Conservation (phyloP, 2,113 vertebrate genomes). For the Bagarius yarrelli region DNA sequence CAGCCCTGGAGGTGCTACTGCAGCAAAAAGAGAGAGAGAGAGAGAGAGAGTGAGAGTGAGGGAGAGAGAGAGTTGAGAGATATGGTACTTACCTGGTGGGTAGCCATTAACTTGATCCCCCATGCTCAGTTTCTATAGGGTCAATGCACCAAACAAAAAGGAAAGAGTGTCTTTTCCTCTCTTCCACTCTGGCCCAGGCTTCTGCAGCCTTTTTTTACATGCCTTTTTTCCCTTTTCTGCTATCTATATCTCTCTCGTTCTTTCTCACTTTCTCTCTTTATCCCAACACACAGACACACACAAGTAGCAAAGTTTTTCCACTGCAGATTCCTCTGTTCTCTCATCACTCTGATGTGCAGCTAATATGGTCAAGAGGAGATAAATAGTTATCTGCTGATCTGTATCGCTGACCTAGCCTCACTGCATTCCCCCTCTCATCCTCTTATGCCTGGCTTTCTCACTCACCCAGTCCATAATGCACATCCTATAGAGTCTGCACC, state of each 20-base stretch:
- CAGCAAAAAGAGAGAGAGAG: slow-evolving; percentile 40
- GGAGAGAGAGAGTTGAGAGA: slow-evolving; percentile 40
- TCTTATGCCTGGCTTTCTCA: slow-evolving; percentile 37
- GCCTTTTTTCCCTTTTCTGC: slow-evolving; percentile 40
- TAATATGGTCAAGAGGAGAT: slow-evolving; percentile 41
- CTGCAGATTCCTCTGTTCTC: slow-evolving; percentile 51
- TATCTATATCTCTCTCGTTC: slow-evolving; percentile 39
- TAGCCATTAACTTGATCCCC: slow-evolving; percentile 59
- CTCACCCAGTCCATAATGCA: not conserved
- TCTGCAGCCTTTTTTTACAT: slow-evolving; percentile 68
- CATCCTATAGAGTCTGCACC: slow-evolving; percentile 48
- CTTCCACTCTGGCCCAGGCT: slow-evolving; percentile 61
- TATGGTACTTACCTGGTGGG: slow-evolving; percentile 65
- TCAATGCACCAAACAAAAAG: slow-evolving; percentile 64
- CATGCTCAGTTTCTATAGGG: slow-evolving; percentile 56
- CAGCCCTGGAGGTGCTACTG: slow-evolving; percentile 62
- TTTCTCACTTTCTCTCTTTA: slow-evolving; percentile 40
- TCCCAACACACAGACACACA: slow-evolving; percentile 21
- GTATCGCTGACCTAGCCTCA: slow-evolving; percentile 41
- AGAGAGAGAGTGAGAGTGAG: slow-evolving; percentile 42
- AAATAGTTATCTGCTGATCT: slow-evolving; percentile 39
- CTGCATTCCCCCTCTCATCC: slow-evolving; percentile 30
- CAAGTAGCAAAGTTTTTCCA: slow-evolving; percentile 66
- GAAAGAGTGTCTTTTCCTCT: slow-evolving; percentile 47
- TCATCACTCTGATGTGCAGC: slow-evolving; percentile 37